A percentile compares a stretch with the other conserved stretches of the same genome.
These are phyloP conservation scores for Ectobius pallidus DNA, from an alignment of 2,888 invertebrate genomes.

Conservation along the genomic window DNA sequence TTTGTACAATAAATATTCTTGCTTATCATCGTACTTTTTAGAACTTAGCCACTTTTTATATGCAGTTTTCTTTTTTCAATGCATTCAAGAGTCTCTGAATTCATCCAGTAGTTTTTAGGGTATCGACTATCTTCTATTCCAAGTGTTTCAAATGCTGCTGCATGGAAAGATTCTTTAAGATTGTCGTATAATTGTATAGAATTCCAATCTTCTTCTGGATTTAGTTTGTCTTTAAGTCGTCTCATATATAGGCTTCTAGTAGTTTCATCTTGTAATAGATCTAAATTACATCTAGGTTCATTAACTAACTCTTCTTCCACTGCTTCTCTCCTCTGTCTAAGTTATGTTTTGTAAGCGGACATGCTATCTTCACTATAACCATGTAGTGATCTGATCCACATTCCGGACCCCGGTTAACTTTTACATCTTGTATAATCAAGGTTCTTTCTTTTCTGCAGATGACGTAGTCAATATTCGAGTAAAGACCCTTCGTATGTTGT, in stretches of 20 bases:
- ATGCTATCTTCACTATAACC: not conserved
- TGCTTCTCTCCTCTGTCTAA: not conserved
- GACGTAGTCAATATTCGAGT: no score
- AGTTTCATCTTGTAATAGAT: not conserved
- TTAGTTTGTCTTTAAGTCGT: not conserved
- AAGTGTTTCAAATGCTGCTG: constrained; percentile 1
- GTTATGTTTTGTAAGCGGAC: not conserved
- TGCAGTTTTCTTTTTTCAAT: not conserved
- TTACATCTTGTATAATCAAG: no score
- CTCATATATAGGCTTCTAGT: not conserved
- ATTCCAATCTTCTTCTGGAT: not conserved
- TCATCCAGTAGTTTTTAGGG: not conserved
- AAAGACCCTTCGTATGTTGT: no score
- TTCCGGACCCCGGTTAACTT: no score
- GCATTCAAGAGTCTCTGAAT: not conserved
- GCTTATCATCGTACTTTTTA: not conserved
- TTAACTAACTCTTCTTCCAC: not conserved
- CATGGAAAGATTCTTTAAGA: not conserved
- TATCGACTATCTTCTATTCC: not conserved
- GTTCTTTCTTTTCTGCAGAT: no score
- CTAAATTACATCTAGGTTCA: not conserved
- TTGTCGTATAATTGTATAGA: not conserved
- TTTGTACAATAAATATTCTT: no score
- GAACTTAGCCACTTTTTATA: not conserved
- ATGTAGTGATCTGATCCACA: not conserved